Percentiles rank a stretch among this genome's conserved stretches.
These are phyloP conservation scores for Benthosema pterotum DNA, from an alignment of 2,797 vertebrate genomes.

Conservation along the genomic window DNA sequence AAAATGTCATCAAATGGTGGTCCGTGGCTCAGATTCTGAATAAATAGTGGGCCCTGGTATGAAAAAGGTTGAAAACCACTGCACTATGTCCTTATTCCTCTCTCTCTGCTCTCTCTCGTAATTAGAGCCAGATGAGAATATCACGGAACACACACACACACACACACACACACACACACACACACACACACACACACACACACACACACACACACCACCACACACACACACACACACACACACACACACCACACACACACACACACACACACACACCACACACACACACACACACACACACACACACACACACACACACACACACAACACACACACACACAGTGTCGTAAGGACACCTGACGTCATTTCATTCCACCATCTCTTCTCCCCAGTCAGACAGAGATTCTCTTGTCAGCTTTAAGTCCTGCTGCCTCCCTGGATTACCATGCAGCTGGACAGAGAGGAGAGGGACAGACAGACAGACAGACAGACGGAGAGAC, in stretches of 20 bases:
- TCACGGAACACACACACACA: slow-evolving; percentile 25
- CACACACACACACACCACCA: slow-evolving; percentile 51
- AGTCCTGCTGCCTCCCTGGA: slow-evolving; percentile 75
- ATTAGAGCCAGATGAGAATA: slow-evolving; percentile 58
- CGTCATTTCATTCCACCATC: slow-evolving; percentile 76
- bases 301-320: slow-evolving; percentile 4
- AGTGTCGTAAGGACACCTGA: slow-evolving; percentile 61
- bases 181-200: slow-evolving; percentile 7
- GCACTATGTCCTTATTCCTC: too few relatives aligned
- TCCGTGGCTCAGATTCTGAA: too few relatives aligned
- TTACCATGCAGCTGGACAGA: slow-evolving; percentile 73
- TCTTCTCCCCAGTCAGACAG: slow-evolving; percentile 63
- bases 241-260: slow-evolving; percentile 26
- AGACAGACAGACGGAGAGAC: too few relatives aligned
- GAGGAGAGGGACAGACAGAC: slow-evolving; percentile 39
- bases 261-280: slow-evolving; percentile 31
- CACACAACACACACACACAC: slow-evolving; percentile 15
- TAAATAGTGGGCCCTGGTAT: too few relatives aligned
- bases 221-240: slow-evolving; percentile 26
- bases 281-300: slow-evolving; percentile 13
- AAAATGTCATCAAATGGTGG: too few relatives aligned
- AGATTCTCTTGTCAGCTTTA: slow-evolving; percentile 63
- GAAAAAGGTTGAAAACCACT: too few relatives aligned
- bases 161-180: slow-evolving; percentile 18
- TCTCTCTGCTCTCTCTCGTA: slow-evolving; percentile 1